These are phyloP conservation scores for Arremon aurantiirostris DNA, from an alignment of 2,797 vertebrate species.

Conservation along the genomic window DNA sequence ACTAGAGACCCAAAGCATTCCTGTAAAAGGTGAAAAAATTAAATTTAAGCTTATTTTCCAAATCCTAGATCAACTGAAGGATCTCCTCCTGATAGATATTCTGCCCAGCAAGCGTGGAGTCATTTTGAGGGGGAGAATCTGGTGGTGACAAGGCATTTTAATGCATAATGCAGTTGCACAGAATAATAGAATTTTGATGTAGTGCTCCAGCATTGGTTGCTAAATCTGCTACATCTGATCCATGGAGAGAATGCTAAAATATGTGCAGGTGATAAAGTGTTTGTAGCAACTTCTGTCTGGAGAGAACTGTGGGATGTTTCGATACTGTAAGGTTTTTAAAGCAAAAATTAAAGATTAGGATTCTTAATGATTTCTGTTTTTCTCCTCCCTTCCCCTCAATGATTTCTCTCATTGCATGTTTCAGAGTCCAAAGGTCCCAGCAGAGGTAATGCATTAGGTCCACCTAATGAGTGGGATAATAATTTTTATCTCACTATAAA, in stretches of 20 bases:
- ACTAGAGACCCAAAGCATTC: not conserved
- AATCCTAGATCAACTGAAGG: not conserved
- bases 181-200: constrained; percentile 63
- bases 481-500: constrained; percentile 64
- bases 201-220: constrained; percentile 16
- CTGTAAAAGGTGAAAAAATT: not conserved
- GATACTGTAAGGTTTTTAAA: not conserved
- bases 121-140: constrained; percentile 27
- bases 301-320: not conserved
- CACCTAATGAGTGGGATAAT: constrained; percentile 71
- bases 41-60: not conserved
- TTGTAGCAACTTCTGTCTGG: not conserved
- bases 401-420: constrained; percentile 32
- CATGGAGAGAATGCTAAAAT: constrained; percentile 35
- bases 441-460: constrained; percentile 72
- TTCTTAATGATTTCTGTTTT: constrained; percentile 44
- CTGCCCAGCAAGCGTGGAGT: not conserved
- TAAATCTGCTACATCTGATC: constrained; percentile 41
- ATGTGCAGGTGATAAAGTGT: not conserved
- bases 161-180: constrained; percentile 34
- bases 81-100: constrained; percentile 24
- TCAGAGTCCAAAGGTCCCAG: constrained; percentile 66
- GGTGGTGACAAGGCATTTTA: constrained; percentile 32
- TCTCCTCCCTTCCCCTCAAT: constrained; percentile 20
- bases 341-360: not conserved